These are phyloP conservation scores for Scaptomyza caliginosa DNA, from an alignment of 2,888 invertebrate genomes.

Conservation along the genomic window DNA sequence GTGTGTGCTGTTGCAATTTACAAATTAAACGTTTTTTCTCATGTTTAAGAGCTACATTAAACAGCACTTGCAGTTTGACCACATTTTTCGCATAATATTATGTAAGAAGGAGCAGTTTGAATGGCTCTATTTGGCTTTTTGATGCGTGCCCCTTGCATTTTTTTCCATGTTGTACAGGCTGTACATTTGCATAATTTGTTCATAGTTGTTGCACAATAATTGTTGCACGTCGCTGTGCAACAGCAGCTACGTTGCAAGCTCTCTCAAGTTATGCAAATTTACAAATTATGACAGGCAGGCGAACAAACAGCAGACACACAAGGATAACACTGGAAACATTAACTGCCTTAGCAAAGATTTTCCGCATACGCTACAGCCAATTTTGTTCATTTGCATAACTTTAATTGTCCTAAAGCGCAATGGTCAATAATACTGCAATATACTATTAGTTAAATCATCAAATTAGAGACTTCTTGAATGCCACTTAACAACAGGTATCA, in stretches of 20 bases:
- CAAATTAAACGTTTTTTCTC: slow-evolving; percentile 4
- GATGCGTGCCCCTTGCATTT: not conserved
- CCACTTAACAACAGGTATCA: not conserved
- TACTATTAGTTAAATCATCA: too few relatives aligned
- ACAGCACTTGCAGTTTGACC: not conserved
- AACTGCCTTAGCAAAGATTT: not conserved
- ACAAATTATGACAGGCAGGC: slow-evolving; percentile 2
- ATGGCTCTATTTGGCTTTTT: not conserved
- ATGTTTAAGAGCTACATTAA: slow-evolving; percentile 13
- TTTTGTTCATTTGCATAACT: slow-evolving; percentile 48
- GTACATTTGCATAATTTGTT: slow-evolving; percentile 39
- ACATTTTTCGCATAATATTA: slow-evolving; percentile 11
- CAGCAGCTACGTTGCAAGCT: slow-evolving; percentile 8
- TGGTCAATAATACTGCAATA: too few relatives aligned
- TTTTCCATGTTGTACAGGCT: slow-evolving; percentile 7
- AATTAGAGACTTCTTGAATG: not conserved
- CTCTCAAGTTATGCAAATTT: slow-evolving; percentile 59
- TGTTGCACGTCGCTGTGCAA: slow-evolving; percentile 25
- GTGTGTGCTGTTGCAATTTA: slow-evolving; percentile 4
- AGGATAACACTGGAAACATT: not conserved
- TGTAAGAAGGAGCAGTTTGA: not conserved
- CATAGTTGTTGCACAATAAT: slow-evolving; percentile 53
- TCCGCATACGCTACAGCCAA: not conserved
- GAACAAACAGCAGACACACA: not conserved
- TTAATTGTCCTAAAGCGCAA: too few relatives aligned